Conservation (phyloP, 2,888 invertebrate species). For the Glyphotaelius pellucidus region DNA sequence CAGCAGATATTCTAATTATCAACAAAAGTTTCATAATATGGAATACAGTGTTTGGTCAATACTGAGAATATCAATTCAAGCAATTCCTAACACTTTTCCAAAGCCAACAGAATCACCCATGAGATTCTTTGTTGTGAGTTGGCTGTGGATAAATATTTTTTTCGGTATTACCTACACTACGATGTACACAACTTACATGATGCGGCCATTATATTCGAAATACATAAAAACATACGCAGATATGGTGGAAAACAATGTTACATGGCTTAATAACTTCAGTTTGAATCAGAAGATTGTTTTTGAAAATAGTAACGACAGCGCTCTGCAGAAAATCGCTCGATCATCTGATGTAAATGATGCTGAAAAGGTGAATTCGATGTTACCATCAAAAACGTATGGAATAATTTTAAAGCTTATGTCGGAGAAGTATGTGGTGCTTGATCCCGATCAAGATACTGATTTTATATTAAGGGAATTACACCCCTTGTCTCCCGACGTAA, state of each 20-base stretch:
- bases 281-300: background rate
- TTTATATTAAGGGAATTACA: constrained; percentile 46
- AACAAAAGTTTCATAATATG: constrained; percentile 13
- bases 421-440: constrained; percentile 41
- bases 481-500: constrained; percentile 14
- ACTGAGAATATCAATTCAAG: constrained; percentile 45
- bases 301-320: constrained; percentile 31
- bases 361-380: background rate
- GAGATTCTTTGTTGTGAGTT: constrained; percentile 46
- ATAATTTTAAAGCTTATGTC: constrained; percentile 47
- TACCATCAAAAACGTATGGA: constrained; percentile 12
- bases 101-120: constrained; percentile 32
- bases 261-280: constrained; percentile 40
- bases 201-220: constrained; percentile 30
- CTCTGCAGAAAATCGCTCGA: background rate
- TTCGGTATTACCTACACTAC: constrained; percentile 50
- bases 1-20: background rate
- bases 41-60: constrained; percentile 47
- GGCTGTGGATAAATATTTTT: constrained; percentile 46
- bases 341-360: background rate
- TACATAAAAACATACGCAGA: constrained; percentile 44
- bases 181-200: constrained; percentile 48
- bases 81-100: constrained; percentile 50
- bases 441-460: background rate
- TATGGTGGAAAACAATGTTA: constrained; percentile 45